Percentiles rank a stretch among this genome's conserved stretches.
Conservation (phyloP, 2,888 invertebrate species). For the Apamea monoglypha region DNA sequence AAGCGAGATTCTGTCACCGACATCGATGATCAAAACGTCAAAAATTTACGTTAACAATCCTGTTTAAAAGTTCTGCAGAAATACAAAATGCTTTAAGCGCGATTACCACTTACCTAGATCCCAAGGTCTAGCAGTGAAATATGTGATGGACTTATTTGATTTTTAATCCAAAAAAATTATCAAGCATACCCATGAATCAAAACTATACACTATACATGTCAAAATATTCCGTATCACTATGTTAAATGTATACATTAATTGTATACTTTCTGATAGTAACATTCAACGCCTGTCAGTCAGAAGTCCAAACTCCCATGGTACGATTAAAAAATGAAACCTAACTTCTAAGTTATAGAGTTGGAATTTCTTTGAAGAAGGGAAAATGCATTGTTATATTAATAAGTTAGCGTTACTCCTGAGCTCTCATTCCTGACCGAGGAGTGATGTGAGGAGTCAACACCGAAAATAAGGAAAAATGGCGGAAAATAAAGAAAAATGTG, state of each 20-base stretch:
- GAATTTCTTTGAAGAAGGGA: constrained; percentile 1
- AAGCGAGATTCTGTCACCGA: not conserved
- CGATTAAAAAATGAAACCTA: constrained; percentile 22
- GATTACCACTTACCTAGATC: not conserved
- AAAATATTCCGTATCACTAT: constrained; percentile 45
- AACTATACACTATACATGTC: not conserved
- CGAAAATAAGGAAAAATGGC: constrained; percentile 57
- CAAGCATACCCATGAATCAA: constrained; percentile 28
- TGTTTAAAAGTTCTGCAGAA: not conserved
- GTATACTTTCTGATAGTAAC: constrained; percentile 59
- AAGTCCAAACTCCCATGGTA: not conserved
- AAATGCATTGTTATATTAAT: constrained; percentile 54
- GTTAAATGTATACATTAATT: constrained; percentile 40
- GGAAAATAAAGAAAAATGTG: constrained; percentile 55
- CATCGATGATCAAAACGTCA: not conserved
- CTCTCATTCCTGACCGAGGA: constrained; percentile 58
- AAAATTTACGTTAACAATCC: not conserved
- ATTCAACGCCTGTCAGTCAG: constrained; percentile 42
- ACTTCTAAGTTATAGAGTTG: not conserved
- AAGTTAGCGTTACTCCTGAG: constrained; percentile 20
- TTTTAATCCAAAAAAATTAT: not conserved
- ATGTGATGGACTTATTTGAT: not conserved
- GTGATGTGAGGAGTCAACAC: constrained; percentile 58
- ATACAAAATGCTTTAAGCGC: not conserved
- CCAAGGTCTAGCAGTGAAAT: not conserved